phyloP scores from a whole-genome alignment of 2,797 vertebrate species.

The Labroides dimidiatus region DNA sequence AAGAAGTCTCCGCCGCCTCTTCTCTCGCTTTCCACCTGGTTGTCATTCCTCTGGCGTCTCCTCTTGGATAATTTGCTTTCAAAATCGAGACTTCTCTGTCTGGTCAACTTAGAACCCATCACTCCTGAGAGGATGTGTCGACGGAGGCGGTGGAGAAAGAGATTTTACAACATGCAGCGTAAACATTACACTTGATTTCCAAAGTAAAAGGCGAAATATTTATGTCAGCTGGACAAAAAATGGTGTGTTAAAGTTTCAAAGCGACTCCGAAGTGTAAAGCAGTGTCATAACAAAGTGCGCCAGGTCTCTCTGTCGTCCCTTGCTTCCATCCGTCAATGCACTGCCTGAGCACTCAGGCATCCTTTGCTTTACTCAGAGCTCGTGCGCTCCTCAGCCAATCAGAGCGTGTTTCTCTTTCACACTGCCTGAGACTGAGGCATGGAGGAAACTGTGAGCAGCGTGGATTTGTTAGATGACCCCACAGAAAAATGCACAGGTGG shows the following conservation, averaged over 20 bases:
- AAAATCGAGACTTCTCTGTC: slow-evolving; percentile 87
- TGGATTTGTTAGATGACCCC: slow-evolving; percentile 14
- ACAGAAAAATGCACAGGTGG: slow-evolving; percentile 16
- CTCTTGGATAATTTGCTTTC: slow-evolving; percentile 78
- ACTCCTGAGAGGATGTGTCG: slow-evolving; percentile 60
- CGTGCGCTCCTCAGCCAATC: slow-evolving; percentile 78
- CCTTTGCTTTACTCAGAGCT: slow-evolving; percentile 65
- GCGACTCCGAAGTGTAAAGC: slow-evolving; percentile 9
- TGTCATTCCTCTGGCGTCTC: slow-evolving; percentile 69
- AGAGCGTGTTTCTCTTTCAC: slow-evolving; percentile 53
- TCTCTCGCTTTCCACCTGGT: slow-evolving; percentile 52
- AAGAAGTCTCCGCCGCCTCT: slow-evolving; percentile 81
- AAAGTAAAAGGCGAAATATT: neutral
- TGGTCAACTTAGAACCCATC: slow-evolving; percentile 90
- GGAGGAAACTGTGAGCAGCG: slow-evolving; percentile 38
- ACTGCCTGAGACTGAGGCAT: slow-evolving; percentile 45
- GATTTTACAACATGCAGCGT: slow-evolving; percentile 47
- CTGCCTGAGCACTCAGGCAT: slow-evolving; percentile 61
- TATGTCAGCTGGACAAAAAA: neutral
- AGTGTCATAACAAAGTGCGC: slow-evolving; percentile 1
- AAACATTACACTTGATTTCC: slow-evolving; percentile 68
- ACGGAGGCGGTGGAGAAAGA: slow-evolving; percentile 17
- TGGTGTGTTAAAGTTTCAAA: slow-evolving; percentile 51
- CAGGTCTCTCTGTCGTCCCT: slow-evolving; percentile 23
- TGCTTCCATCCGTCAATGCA: slow-evolving; percentile 56